phyloP scores from a whole-genome alignment of 2,113 vertebrate genomes.

The Psilopsiagon aurifrons region DNA sequence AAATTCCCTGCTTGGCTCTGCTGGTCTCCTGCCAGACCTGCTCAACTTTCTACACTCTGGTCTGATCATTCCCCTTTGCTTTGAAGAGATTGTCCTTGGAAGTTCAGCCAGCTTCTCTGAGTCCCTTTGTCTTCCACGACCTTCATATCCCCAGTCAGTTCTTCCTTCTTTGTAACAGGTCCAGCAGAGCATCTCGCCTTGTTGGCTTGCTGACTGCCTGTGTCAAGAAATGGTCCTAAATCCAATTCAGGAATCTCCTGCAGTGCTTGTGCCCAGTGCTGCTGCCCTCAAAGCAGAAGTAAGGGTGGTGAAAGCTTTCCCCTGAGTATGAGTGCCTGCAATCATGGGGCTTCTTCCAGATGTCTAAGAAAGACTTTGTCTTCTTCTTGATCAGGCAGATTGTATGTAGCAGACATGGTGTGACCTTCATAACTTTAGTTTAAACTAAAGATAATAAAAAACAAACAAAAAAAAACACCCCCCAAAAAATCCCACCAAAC shows the following conservation, averaged over 20 bases:
- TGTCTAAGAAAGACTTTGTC: neutral
- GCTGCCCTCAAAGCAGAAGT: neutral
- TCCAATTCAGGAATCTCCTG: neutral
- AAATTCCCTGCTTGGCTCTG: neutral
- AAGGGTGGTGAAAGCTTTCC: neutral
- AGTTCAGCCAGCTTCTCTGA: neutral
- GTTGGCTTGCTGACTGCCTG: neutral
- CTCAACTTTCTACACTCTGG: neutral
- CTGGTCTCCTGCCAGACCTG: neutral
- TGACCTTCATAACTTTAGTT: neutral
- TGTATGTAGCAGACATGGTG: neutral
- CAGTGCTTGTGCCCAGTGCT: neutral
- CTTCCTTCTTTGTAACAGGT: neutral
- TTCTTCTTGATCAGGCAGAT: neutral
- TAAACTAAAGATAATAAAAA: neutral
- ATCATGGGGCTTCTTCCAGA: neutral
- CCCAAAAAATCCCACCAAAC: no score
- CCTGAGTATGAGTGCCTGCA: neutral
- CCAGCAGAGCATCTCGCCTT: neutral
- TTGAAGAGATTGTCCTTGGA: neutral
- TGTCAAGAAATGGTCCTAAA: neutral
- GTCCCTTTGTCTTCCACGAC: neutral
- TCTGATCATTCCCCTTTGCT: neutral
- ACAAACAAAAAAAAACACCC: neutral
- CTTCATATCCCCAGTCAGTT: neutral